phyloP scores from a whole-genome alignment of 2,113 vertebrate genomes.

The Meles meles region DNA sequence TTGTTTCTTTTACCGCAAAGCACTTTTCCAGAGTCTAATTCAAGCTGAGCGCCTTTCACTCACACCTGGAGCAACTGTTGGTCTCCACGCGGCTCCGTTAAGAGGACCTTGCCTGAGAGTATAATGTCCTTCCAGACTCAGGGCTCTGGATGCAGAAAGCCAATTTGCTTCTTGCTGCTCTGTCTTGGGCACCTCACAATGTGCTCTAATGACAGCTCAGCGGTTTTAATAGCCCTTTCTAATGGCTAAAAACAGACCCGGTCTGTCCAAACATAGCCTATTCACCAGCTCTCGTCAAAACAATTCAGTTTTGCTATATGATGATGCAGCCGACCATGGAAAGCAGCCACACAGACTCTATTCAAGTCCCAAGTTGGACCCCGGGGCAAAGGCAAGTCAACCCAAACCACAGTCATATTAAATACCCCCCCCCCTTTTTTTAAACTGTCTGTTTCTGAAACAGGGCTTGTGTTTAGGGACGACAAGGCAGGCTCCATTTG shows the following conservation, averaged over 20 bases:
- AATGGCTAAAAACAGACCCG: conserved; percentile 73
- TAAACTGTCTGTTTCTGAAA: conserved; percentile 49
- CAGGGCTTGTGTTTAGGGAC: conserved; percentile 35
- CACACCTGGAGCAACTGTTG: not conserved
- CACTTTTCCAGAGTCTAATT: not conserved
- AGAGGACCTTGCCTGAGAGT: not conserved
- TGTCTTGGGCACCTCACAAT: conserved; percentile 52
- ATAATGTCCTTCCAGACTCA: not conserved
- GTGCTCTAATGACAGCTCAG: conserved; percentile 67
- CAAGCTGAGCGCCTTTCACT: not conserved
- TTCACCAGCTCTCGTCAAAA: conserved; percentile 73
- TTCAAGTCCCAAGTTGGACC: conserved; percentile 64
- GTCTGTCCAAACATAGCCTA: conserved; percentile 73
- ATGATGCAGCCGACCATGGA: conserved; percentile 67
- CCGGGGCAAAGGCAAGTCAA: conserved; percentile 66
- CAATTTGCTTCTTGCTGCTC: conserved; percentile 58
- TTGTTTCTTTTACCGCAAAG: not conserved
- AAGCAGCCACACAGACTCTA: conserved; percentile 65
- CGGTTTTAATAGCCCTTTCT: conserved; percentile 60
- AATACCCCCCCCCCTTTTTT: conserved; percentile 11
- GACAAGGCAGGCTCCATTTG: conserved; percentile 55
- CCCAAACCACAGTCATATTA: conserved; percentile 21
- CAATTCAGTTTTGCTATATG: conserved; percentile 69
- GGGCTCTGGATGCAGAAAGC: conserved; percentile 56
- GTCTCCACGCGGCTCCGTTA: not conserved